phyloP scores from a whole-genome alignment of 2,797 vertebrate species.

The Sebastes flavidus region DNA sequence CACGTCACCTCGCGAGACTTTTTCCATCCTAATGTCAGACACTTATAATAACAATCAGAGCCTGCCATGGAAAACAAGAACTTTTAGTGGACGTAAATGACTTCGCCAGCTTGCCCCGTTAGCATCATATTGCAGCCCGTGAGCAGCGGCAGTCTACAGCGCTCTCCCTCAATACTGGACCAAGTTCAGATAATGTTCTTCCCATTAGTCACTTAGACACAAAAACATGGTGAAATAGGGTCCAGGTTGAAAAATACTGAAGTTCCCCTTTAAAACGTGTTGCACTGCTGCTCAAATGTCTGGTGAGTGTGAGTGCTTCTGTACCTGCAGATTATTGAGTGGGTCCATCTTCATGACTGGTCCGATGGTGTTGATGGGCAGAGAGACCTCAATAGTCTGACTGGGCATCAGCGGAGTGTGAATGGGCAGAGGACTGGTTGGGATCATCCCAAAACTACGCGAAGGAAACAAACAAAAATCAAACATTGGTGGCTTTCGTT shows the following conservation, averaged over 20 bases:
- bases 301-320: not conserved
- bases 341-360: slow-evolving; percentile 99
- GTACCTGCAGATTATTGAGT: slow-evolving; percentile 97
- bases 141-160: no score
- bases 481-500: not conserved
- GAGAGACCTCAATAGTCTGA: slow-evolving; percentile 94
- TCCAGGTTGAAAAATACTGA: no score
- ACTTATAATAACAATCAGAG: no score
- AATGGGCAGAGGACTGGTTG: slow-evolving; percentile 92
- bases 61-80: no score
- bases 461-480: not conserved
- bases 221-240: accelerated
- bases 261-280: not conserved
- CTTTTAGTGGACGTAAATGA: no score
- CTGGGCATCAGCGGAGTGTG: slow-evolving; percentile 98
- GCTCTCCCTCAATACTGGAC: no score
- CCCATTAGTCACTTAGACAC: no score
- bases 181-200: no score
- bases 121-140: no score
- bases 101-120: accelerated
- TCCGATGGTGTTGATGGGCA: slow-evolving; percentile 96
- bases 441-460: slow-evolving; percentile 93
- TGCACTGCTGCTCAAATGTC: not conserved
- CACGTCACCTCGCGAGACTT: no score
- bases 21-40: no score